phyloP scores from a whole-genome alignment of 2,888 invertebrate species.

The Nomada goodeniana region DNA sequence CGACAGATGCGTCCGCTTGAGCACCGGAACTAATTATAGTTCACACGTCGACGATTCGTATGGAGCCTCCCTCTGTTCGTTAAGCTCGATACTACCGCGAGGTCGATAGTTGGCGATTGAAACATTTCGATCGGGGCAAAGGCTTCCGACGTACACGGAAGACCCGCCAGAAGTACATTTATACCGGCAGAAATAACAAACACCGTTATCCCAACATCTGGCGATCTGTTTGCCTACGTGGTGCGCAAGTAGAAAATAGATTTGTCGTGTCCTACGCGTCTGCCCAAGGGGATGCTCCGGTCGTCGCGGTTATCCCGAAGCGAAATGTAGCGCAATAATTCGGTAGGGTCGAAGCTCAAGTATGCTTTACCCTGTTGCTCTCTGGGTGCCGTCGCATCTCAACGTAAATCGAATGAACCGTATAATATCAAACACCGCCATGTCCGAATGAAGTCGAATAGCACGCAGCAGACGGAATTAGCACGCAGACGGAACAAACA shows the following conservation, averaged over 20 bases:
- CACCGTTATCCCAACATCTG: constrained; percentile 39
- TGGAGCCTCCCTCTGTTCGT: background rate
- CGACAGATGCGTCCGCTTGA: background rate
- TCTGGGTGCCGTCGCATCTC: background rate
- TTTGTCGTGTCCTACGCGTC: constrained; percentile 19
- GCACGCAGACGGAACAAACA: background rate
- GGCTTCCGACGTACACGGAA: background rate
- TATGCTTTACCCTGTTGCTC: background rate
- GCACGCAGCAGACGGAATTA: constrained; percentile 1
- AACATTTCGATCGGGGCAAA: background rate
- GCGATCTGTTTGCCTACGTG: constrained; percentile 26
- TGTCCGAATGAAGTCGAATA: background rate
- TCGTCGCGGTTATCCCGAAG: constrained; percentile 15
- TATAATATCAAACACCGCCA: background rate
- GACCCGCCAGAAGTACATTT: background rate
- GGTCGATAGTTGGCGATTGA: background rate
- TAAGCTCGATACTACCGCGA: too few species aligned
- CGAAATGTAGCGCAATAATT: constrained; percentile 29
- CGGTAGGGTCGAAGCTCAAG: constrained; percentile 2
- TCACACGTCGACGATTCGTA: background rate
- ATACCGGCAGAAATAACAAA: constrained; percentile 7
- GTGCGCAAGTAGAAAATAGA: constrained; percentile 19
- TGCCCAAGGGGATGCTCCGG: constrained; percentile 4
- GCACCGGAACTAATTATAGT: background rate
- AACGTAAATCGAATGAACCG: background rate